These are phyloP conservation scores for Physella acuta DNA, from an alignment of 1,140 invertebrate species.

Conservation along the genomic window DNA sequence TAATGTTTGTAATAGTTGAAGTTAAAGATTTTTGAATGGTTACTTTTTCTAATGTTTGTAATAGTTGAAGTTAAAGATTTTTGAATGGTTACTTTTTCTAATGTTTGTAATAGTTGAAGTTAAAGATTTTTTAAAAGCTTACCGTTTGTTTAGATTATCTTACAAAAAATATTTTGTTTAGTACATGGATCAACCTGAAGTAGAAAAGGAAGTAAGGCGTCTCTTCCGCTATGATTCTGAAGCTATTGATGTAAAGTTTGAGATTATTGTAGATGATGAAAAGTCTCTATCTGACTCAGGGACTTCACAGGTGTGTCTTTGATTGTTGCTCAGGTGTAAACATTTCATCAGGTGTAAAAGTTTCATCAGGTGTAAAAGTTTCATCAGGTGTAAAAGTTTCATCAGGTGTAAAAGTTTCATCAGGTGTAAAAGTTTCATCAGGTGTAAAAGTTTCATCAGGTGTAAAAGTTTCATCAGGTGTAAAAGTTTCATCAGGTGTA, in stretches of 20 bases:
- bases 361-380: no score
- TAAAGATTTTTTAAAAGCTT: background rate
- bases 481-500: no score
- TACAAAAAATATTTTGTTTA: constrained; percentile 30
- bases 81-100: no score
- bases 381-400: no score
- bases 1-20: constrained; percentile 1
- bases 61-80: no score
- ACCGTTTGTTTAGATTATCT: background rate
- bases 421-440: no score
- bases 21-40: background rate
- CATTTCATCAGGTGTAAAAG: no score
- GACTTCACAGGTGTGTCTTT: constrained; percentile 25
- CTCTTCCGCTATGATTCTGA: constrained; percentile 89
- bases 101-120: background rate
- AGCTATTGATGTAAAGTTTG: constrained; percentile 86
- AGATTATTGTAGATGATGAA: constrained; percentile 86
- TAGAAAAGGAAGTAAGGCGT: constrained; percentile 93
- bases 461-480: no score
- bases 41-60: no score
- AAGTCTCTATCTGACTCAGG: constrained; percentile 40
- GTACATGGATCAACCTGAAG: constrained; percentile 93
- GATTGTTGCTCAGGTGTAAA: background rate
- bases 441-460: no score
- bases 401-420: no score